Conservation (phyloP, 1,140 invertebrate species). For the Dendroctonus ponderosae region DNA sequence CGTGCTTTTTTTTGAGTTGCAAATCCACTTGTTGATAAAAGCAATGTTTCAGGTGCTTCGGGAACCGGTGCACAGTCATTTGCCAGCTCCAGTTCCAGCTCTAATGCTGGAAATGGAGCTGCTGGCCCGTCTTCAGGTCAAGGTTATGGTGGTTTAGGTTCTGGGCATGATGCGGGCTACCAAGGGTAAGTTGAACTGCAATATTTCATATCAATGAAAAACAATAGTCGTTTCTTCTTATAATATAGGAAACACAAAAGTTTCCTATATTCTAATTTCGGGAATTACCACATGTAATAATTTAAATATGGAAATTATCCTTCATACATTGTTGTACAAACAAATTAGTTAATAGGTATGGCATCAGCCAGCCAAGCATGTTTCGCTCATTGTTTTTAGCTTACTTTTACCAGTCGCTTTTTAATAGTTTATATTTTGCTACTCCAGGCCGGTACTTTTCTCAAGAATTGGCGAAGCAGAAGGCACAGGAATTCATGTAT, state of each 20-base stretch:
- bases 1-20: not conserved
- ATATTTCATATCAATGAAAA: not conserved
- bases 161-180: slow-evolving; percentile 32
- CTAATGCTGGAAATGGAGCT: slow-evolving; percentile 21
- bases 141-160: slow-evolving; percentile 31
- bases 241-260: no score
- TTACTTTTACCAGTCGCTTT: not conserved
- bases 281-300: not conserved
- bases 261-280: no score
- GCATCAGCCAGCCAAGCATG: not conserved
- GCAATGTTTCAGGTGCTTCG: not conserved
- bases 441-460: slow-evolving; percentile 42
- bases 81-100: slow-evolving; percentile 31
- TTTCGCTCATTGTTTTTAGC: not conserved
- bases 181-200: slow-evolving; percentile 27
- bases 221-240: not conserved
- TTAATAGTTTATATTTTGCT: slow-evolving; percentile 10
- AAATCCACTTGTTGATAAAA: slow-evolving; percentile 1
- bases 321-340: not conserved
- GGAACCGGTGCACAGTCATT: slow-evolving; percentile 25
- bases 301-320: not conserved
- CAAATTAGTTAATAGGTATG: not conserved
- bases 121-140: slow-evolving; percentile 9
- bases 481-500: slow-evolving; percentile 42
- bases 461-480: slow-evolving; percentile 42